Evolutionary conservation across 2,113 vertebrate genomes (phyloP).

Genomic region (Silurus asotus): DNA sequence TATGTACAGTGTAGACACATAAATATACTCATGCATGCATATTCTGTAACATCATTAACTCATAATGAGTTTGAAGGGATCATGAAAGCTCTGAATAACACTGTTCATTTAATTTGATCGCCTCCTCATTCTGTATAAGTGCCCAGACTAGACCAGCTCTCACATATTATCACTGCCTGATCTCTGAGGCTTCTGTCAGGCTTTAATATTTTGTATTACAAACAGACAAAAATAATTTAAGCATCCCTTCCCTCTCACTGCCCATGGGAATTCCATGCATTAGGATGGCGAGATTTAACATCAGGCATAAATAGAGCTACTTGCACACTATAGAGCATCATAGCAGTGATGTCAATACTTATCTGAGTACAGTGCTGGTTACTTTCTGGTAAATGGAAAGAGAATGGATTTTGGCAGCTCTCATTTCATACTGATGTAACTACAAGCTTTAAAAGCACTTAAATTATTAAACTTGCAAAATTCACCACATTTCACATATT

Average conservation of each 20-base stretch:
- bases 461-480: slow-evolving; percentile 6
- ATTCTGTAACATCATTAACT: slow-evolving; percentile 10
- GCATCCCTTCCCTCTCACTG: not conserved
- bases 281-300: slow-evolving; percentile 1
- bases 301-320: slow-evolving; percentile 21
- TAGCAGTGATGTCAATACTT: slow-evolving; percentile 7
- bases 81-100: not conserved
- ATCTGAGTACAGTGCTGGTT: slow-evolving; percentile 5
- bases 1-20: not conserved
- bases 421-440: not conserved
- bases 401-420: slow-evolving; percentile 14
- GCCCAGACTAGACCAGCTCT: not conserved
- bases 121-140: slow-evolving; percentile 16
- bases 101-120: not conserved
- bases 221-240: slow-evolving; percentile 24
- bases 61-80: not conserved
- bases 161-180: not conserved
- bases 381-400: slow-evolving; percentile 23
- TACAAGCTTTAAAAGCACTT: slow-evolving; percentile 6
- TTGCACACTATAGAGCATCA: not conserved
- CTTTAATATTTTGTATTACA: slow-evolving; percentile 8
- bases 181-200: not conserved
- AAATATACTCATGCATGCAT: not conserved
- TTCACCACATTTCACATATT: slow-evolving; percentile 17
- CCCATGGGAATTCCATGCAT: not conserved